Conservation (phyloP, 1,140 invertebrate species). For the Heliconius nattereri region DNA sequence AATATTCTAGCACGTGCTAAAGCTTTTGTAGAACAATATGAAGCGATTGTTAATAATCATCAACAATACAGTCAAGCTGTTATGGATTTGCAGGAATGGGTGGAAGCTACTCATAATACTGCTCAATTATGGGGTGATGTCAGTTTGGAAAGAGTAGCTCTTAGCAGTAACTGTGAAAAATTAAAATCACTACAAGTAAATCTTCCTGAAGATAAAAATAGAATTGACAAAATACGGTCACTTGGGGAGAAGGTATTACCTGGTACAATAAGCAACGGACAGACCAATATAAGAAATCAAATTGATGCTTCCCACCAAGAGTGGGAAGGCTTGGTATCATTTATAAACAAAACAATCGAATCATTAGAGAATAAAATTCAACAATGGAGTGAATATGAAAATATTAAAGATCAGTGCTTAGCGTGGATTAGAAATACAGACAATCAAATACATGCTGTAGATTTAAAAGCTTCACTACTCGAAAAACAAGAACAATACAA, state of each 20-base stretch:
- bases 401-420: conserved; percentile 91
- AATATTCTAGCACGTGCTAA: conserved; percentile 86
- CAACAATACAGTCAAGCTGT: conserved; percentile 95
- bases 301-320: conserved; percentile 94
- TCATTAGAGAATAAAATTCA: conserved; percentile 90
- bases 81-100: conserved; percentile 93
- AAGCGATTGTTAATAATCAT: conserved; percentile 95
- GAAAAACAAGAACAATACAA: conserved; percentile 94
- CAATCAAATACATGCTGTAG: conserved; percentile 92
- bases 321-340: conserved; percentile 91
- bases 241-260: conserved; percentile 95
- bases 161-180: conserved; percentile 95
- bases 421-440: conserved; percentile 95
- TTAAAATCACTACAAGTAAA: conserved; percentile 90
- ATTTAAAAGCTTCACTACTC: conserved; percentile 90
- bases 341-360: conserved; percentile 89
- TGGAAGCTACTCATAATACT: conserved; percentile 93
- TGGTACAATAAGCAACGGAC: conserved; percentile 92
- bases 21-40: conserved; percentile 89
- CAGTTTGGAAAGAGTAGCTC: conserved; percentile 92
- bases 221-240: conserved; percentile 89
- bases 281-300: conserved; percentile 91
- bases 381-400: conserved; percentile 95
- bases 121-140: conserved; percentile 93
- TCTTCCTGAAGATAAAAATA: conserved; percentile 92